phyloP scores from a whole-genome alignment of 2,888 invertebrate genomes.

The Plemyria rubiginata region DNA sequence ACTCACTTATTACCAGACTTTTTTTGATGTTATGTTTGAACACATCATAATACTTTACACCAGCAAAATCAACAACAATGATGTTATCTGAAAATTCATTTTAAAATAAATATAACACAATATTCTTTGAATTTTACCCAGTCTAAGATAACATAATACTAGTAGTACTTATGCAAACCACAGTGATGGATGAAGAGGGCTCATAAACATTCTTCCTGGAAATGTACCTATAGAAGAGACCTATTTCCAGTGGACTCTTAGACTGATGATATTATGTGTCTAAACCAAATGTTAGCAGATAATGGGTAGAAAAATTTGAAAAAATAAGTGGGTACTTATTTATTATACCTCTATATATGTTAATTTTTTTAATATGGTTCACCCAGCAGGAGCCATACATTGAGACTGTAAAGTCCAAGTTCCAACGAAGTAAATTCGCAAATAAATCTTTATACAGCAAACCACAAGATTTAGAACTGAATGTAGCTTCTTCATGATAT shows the following conservation, averaged over 20 bases:
- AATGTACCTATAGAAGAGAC: too few species aligned
- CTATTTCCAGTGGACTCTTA: too few species aligned
- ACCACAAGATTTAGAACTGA: slow-evolving; percentile 7
- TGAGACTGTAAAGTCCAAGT: slow-evolving; percentile 5
- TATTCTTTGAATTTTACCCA: too few species aligned
- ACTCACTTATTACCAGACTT: not conserved
- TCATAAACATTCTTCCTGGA: too few species aligned
- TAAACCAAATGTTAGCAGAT: too few species aligned
- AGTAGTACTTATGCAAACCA: too few species aligned
- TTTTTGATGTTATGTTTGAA: slow-evolving; percentile 5
- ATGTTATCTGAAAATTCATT: slow-evolving; percentile 26
- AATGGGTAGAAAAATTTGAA: too few species aligned
- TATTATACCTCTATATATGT: slow-evolving; percentile 18
- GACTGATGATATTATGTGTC: too few species aligned
- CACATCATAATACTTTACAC: slow-evolving; percentile 23
- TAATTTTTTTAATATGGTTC: slow-evolving; percentile 10
- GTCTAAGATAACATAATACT: too few species aligned
- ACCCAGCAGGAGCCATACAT: not conserved
- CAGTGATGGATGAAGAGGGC: too few species aligned
- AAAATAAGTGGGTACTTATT: too few species aligned
- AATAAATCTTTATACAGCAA: slow-evolving; percentile 10
- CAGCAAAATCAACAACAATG: slow-evolving; percentile 13
- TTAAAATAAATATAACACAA: not conserved
- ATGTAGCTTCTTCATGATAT: slow-evolving; percentile 7
- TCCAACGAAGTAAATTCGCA: slow-evolving; percentile 17